Percentiles rank a stretch among this genome's conserved stretches.
Evolutionary conservation across 2,797 vertebrate genomes (phyloP).

Genomic region (Iguana delicatissima): DNA sequence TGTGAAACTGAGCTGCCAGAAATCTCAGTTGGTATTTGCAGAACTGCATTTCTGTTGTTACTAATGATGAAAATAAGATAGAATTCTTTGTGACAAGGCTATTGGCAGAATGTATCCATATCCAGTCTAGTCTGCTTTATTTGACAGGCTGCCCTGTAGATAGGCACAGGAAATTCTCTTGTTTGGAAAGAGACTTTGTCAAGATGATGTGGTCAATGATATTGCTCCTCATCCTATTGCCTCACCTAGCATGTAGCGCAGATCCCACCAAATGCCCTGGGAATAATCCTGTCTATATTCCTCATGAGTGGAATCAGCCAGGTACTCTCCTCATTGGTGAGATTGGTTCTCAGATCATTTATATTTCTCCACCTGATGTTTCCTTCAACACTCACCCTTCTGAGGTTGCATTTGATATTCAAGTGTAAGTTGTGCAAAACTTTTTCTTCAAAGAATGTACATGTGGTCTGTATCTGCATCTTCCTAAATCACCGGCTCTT

Average conservation of each 20-base stretch:
- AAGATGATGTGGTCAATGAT: not conserved
- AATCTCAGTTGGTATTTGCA: no score
- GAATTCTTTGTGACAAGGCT: not conserved
- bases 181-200: not conserved
- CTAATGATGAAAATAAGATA: no score
- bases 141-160: not conserved
- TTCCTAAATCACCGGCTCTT: no score
- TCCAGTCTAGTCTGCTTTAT: not conserved
- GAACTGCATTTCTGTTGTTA: no score
- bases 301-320: slow-evolving; percentile 14
- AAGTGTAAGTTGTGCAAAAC: not conserved
- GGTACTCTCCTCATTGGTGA: slow-evolving; percentile 5
- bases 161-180: not conserved
- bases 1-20: no score
- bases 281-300: not conserved
- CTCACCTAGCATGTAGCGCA: not conserved
- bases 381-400: not conserved
- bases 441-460: no score
- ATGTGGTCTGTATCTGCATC: no score
- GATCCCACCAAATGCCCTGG: not conserved
- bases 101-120: not conserved
- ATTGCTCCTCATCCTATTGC: not conserved
- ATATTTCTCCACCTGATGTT: not conserved
- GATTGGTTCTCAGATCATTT: not conserved
- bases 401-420: not conserved